These are phyloP conservation scores for Branchellion lobata DNA, from an alignment of 2,888 invertebrate genomes.

Conservation along the genomic window DNA sequence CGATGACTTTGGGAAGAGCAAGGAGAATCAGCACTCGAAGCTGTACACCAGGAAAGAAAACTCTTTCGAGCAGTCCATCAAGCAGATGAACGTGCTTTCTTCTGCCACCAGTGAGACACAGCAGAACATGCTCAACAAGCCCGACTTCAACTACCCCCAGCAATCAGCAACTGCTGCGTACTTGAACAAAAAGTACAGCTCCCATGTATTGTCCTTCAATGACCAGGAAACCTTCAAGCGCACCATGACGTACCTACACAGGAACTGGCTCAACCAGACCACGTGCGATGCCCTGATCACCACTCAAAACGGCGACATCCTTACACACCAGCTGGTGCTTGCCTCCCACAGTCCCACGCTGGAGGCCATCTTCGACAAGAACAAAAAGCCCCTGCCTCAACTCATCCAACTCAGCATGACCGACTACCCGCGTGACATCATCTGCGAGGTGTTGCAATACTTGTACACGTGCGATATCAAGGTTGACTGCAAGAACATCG, in stretches of 20 bases:
- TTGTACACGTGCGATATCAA: conserved; percentile 45
- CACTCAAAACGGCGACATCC: conserved; percentile 41
- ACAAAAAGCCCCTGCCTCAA: conserved; percentile 28
- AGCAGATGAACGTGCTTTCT: neutral
- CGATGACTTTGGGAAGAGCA: neutral
- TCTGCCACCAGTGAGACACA: neutral
- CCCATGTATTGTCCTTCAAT: neutral
- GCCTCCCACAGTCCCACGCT: conserved; percentile 45
- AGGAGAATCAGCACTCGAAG: too few relatives aligned
- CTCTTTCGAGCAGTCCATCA: neutral
- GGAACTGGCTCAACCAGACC: conserved; percentile 42
- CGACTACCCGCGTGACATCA: conserved; percentile 34
- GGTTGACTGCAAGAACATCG: conserved; percentile 45
- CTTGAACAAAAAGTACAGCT: conserved; percentile 26
- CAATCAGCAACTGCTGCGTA: conserved; percentile 1
- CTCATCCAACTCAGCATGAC: conserved; percentile 43
- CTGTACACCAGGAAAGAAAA: neutral
- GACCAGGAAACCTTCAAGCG: conserved; percentile 15
- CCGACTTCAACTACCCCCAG: neutral
- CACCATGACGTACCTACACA: conserved; percentile 31
- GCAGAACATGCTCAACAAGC: neutral
- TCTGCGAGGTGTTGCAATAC: conserved; percentile 43
- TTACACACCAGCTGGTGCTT: conserved; percentile 44
- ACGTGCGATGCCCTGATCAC: conserved; percentile 43
- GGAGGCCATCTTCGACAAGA: conserved; percentile 33